A percentile compares a stretch with the other conserved stretches of the same genome.
These are phyloP conservation scores for Mastomys natalensis DNA, from an alignment of 2,113 vertebrate species.

Conservation along the genomic window DNA sequence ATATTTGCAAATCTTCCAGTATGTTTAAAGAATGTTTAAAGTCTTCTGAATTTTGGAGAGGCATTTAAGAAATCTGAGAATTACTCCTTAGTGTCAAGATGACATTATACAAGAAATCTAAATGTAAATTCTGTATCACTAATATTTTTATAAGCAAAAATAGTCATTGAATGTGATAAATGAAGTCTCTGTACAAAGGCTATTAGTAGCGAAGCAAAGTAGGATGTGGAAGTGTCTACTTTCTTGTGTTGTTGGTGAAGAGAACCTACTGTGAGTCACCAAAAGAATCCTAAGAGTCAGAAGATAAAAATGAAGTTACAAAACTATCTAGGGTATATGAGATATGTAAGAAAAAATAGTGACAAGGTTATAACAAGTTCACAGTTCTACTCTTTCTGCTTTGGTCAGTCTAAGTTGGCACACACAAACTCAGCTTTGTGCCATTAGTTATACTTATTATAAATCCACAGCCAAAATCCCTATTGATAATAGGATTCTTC, in stretches of 20 bases:
- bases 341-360: not conserved
- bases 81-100: not conserved
- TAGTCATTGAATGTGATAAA: not conserved
- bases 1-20: not conserved
- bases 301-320: not conserved
- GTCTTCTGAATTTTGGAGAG: not conserved
- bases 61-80: conserved; percentile 14
- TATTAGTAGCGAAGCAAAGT: not conserved
- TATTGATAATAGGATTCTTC: conserved; percentile 17
- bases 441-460: conserved; percentile 22
- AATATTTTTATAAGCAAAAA: not conserved
- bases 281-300: not conserved
- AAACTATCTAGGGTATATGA: not conserved
- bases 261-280: fast-evolving
- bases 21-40: not conserved
- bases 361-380: not conserved
- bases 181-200: not conserved
- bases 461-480: not conserved
- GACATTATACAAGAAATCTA: not conserved
- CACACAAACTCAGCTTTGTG: not conserved
- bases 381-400: not conserved
- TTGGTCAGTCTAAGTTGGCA: not conserved
- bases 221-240: not conserved
- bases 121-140: not conserved
- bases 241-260: not conserved